These are phyloP conservation scores for Diachasmimorpha longicaudata DNA, from an alignment of 1,140 invertebrate genomes.

Conservation along the genomic window DNA sequence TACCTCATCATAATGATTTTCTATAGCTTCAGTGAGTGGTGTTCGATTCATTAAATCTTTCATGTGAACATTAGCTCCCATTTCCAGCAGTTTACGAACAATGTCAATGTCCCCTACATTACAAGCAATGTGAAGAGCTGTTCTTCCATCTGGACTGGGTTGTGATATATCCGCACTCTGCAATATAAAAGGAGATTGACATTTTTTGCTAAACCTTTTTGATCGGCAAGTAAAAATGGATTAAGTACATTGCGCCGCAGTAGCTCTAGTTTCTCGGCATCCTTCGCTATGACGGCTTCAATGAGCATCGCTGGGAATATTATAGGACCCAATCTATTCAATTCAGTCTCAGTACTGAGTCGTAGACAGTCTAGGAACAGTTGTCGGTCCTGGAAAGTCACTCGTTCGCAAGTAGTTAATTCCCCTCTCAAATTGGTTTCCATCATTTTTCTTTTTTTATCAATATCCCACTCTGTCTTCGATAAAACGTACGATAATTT, in stretches of 20 bases:
- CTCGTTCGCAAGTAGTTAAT: constrained; percentile 60
- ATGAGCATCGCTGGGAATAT: constrained; percentile 81
- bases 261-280: constrained; percentile 66
- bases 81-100: constrained; percentile 76
- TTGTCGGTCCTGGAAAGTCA: constrained; percentile 64
- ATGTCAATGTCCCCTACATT: constrained; percentile 72
- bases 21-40: constrained; percentile 70
- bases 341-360: constrained; percentile 72
- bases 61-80: constrained; percentile 86
- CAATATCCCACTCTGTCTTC: constrained; percentile 77
- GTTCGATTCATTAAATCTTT: constrained; percentile 71
- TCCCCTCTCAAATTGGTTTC: constrained; percentile 77
- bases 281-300: constrained; percentile 72
- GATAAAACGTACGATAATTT: constrained; percentile 92
- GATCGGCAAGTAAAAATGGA: not conserved
- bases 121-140: constrained; percentile 83
- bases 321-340: constrained; percentile 73
- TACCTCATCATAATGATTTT: constrained; percentile 68
- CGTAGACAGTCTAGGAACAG: constrained; percentile 72
- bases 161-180: constrained; percentile 78
- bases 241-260: constrained; percentile 60
- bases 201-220: not conserved
- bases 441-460: constrained; percentile 83
- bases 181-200: constrained; percentile 14
- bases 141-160: constrained; percentile 79